Evolutionary conservation across 2,888 invertebrate species (phyloP), one percentile per base, ranked within the genome.

Genomic region (Lagria hirta): DNA sequence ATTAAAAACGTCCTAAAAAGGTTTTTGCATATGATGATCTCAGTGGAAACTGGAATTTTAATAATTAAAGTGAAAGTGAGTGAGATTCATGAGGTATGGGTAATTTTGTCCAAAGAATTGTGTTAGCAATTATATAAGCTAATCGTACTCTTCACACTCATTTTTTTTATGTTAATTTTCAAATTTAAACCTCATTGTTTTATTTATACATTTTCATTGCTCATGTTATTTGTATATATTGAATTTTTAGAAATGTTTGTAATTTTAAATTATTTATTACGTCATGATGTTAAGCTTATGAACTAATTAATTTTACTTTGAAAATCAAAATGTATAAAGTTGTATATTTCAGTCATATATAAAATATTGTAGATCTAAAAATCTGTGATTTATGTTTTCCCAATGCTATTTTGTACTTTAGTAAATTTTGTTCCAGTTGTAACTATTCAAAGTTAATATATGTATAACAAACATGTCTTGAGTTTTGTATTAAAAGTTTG

Each of bases 301-400:
- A 38, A 28, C 32, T 47, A 40, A n/a, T n/a, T n/a, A 44, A 38
- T 48, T 43, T 47, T 50, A 45, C 42, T 42, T 43, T 28, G 33
- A 37, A 42, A 52, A 48, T 52, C 48, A 48, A 52, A 52, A 50
- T 50, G 50, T 50, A 43, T 41, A 48, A 43, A 52, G 41, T 45
- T 52, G 43, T 48, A 52, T 46, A 50, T 48, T 50, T 45, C 40
- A 45, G 42, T 48, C 37, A 47, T 36, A 42, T 34, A 30, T 15
- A 40, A 20, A 17, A 18, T 33, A 42, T 40, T 33, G 21, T 49
- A 54, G 48, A 49, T 51, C 50, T 55, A 52, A 57, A 53, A 57
- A 60, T 60, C 61, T 61, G 61, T 61, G 60, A 61, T 61, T 61
- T 53, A 54, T n/a, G n/a, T n/a, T n/a, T n/a, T n/a, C n/a, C n/a